A percentile compares a stretch with the other conserved stretches of the same genome.
phyloP scores from a whole-genome alignment of 2,113 vertebrate species.

The Psittacara wagleri region DNA sequence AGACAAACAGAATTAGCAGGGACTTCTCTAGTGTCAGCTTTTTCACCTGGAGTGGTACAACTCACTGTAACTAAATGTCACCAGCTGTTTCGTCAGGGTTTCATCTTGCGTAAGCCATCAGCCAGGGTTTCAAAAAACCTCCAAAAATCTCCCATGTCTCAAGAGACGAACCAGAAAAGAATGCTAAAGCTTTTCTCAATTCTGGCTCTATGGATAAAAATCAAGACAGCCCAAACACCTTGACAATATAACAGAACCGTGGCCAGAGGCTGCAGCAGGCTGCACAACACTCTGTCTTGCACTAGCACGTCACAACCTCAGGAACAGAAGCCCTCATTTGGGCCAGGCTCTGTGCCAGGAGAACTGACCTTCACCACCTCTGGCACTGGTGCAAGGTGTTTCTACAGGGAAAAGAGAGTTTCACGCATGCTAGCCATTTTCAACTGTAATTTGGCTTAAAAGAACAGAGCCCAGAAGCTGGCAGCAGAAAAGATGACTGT shows the following conservation, averaged over 20 bases:
- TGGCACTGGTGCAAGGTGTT: background rate
- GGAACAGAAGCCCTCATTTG: rapidly evolving
- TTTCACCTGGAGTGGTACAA: background rate
- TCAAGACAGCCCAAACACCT: background rate
- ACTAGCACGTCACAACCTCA: rapidly evolving
- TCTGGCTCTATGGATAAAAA: background rate
- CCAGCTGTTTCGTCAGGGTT: background rate
- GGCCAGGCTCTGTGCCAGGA: background rate
- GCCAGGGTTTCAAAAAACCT: background rate
- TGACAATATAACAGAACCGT: rapidly evolving
- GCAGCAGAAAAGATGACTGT: background rate
- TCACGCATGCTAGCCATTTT: background rate
- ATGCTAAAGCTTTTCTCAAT: background rate
- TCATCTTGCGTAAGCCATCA: background rate
- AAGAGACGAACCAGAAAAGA: background rate
- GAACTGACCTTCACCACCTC: background rate
- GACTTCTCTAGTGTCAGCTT: background rate
- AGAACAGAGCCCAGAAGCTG: background rate
- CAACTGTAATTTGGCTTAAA: background rate
- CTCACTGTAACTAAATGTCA: background rate
- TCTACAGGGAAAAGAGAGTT: background rate
- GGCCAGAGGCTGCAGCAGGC: background rate
- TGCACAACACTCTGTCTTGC: background rate
- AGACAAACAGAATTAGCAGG: background rate
- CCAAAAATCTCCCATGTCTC: background rate